phyloP scores from a whole-genome alignment of 2,888 invertebrate species.

The Teinopalpus imperialis region DNA sequence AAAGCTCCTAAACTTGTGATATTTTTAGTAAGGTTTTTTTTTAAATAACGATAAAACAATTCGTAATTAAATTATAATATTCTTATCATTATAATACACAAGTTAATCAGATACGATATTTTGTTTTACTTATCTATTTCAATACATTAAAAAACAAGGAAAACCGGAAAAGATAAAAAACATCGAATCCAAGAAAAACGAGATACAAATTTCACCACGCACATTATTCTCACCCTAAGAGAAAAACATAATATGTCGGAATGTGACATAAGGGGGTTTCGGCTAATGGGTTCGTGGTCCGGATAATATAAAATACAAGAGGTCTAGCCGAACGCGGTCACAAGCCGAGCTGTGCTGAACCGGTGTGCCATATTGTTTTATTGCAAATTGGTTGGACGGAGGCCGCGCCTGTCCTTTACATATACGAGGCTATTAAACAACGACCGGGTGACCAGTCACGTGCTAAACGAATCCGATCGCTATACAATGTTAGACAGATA shows the following conservation, averaged over 20 bases:
- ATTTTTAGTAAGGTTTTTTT: no score
- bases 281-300: conserved; percentile 54
- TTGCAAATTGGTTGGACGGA: conserved; percentile 81
- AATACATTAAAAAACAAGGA: background rate
- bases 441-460: conserved; percentile 73
- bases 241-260: conserved; percentile 41
- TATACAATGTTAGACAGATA: conserved; percentile 60
- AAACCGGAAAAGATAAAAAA: conserved; percentile 15
- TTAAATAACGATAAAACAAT: no score
- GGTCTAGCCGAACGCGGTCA: conserved; percentile 38
- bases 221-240: conserved; percentile 50
- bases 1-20: no score
- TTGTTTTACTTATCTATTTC: no score
- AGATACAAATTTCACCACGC: conserved; percentile 34
- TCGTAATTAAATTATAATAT: no score
- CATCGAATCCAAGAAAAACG: conserved; percentile 34
- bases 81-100: no score
- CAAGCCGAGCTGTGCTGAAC: conserved; percentile 54
- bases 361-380: conserved; percentile 76
- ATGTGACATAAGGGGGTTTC: conserved; percentile 56
- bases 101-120: no score
- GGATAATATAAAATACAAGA: conserved; percentile 46
- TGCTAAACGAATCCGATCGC: conserved; percentile 79
- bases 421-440: conserved; percentile 79
- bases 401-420: conserved; percentile 78